Base-by-base conservation (phyloP, 2,113 vertebrate genomes). In the Sminthopsis crassicaudata region DNA sequence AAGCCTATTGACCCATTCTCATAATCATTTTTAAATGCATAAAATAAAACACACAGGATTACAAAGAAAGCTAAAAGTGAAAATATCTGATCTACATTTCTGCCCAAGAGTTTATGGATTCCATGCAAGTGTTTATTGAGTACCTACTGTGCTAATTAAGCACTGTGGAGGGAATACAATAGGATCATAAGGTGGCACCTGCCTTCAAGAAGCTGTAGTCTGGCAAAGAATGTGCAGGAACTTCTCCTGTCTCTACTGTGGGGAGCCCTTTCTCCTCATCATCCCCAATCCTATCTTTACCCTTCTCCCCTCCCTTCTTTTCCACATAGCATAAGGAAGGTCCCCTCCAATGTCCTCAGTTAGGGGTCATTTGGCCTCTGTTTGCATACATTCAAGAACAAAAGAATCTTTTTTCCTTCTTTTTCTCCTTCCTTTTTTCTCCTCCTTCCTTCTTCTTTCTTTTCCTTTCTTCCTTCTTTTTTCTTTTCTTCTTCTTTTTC, bases 371-470 rank as follows among this genome's bases (percentile, higher is more conserved):
- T 76, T n/a, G n/a, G 36, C 60, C 14, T 76, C 30, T 76, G 60
- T 36, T 76, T 76, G 60, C 36, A 76, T 76, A 76, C 12, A 76
- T n/a, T 76, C 36, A 19, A 14, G 14, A 14, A 76, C 36, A 76
- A 36, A 8, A 76, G 60, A 76, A 76, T 76, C 30, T 54, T 16
- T 76, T 3, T n/a, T n/a, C n/a, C n/a, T 76, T 2, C 19, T 2
- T n/a, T 4, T 16, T 2, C 36, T 36, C n/a, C 36, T n/a, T 1
- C 22, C 14, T n/a, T 76, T 2, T n/a, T 2, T n/a, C 14, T 16
- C 0, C 36, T 36, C n/a, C 36, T n/a, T 1, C 22, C 14, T n/a
- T 2, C 36, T 4, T n/a, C 36, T 9, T 30, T 4, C n/a, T 12
- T 5, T 0, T 36, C 14, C 9, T 14, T 4, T 16, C 10, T 67